Conservation (phyloP, 2,797 vertebrate genomes). For the Anas flavirostris region DNA sequence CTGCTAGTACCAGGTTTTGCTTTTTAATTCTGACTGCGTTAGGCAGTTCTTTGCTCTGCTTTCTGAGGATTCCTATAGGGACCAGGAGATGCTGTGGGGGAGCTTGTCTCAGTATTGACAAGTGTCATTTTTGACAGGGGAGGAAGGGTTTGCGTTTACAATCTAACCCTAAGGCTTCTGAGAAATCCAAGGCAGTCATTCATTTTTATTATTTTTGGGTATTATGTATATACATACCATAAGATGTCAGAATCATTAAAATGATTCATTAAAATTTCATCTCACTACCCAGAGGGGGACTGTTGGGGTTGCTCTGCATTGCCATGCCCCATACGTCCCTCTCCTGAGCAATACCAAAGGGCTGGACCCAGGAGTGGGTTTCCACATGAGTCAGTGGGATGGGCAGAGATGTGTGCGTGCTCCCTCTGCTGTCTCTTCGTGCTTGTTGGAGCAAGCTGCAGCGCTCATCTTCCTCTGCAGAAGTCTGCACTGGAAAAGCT, state of each 20-base stretch:
- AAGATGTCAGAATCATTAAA: neutral
- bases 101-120: accelerated
- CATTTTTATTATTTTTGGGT: neutral
- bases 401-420: neutral
- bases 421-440: neutral
- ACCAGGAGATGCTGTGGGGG: neutral
- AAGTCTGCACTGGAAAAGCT: neutral
- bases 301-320: neutral
- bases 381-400: neutral
- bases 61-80: neutral
- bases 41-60: neutral
- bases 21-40: neutral
- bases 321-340: neutral
- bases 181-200: neutral
- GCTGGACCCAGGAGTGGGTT: neutral
- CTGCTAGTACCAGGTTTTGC: neutral
- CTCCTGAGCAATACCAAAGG: accelerated
- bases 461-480: neutral
- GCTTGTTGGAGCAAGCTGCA: neutral
- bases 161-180: neutral
- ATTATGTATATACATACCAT: neutral
- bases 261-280: neutral
- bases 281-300: neutral
- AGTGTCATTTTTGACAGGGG: neutral
- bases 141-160: neutral